Base-by-base conservation (phyloP, 2,888 invertebrate species). In the Beris chalybata region DNA sequence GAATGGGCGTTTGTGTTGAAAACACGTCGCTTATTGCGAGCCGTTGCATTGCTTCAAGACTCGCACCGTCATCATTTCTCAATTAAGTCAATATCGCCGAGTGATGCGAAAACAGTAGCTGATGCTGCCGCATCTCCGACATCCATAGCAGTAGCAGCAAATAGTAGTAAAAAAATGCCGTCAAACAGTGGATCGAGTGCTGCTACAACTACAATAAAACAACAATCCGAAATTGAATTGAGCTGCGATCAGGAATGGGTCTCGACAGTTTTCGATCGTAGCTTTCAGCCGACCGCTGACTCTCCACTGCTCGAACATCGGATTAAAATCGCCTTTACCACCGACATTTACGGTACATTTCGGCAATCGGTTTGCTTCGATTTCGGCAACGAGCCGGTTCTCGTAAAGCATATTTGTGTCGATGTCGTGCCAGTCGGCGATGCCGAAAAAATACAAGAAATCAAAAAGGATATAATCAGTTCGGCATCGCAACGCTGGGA, bases 351-450 rank as follows among this genome's bases (percentile, higher is more conserved):
- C 75, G 92, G 82, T 11, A 91, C 91, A 4, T 92, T 91, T 77
- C 84, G 89, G 3, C 92, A 93, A 77, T 86, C 89, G 1, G 83
- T 92, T 3, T 86, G 91, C 4, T 90, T 92, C 77, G 91, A 90
- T 77, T 88, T 90, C 74, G 89, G 89, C 1, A 76, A 79, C 61
- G 85, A 87, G 74, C 87, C 88, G 0, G 82, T 86, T 29, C 75
- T 89, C 4, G 85, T 88, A 6, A 85, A 86, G 70, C 86, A 88
- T 74, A 78, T 92, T 30, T 89, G 90, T 75, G 89, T 91, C 4
- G 92, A 92, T 76, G 90, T 91, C 4, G 84, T 90, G 15, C 90
- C 90, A 0, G 84, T 86, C 1, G 83, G 85, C 12, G 89, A 91
- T 76, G 79, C 85, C 0, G 84, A 85, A 66, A 85, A 86, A 73